Base-by-base conservation (phyloP, 2,113 vertebrate species). In the Crotalus horridus region DNA sequence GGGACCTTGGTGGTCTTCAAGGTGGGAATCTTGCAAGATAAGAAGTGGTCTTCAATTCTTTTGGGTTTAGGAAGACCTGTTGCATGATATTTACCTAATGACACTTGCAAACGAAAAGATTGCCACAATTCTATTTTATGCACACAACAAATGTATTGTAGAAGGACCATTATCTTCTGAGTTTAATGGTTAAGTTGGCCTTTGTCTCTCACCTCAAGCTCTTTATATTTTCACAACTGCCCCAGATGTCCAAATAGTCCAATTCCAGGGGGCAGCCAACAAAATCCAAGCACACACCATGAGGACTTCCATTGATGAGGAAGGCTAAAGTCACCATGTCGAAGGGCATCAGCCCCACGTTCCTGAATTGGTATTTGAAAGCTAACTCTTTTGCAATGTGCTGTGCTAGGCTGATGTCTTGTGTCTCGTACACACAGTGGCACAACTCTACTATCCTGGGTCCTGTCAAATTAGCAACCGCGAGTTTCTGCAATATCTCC, bases 391-490 rank as follows among this genome's bases (percentile, higher is more conserved):
- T 94, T 21, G 95, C 97, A 0, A 98, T 24, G 3, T 95, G 94
- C 64, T 91, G 89, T 1, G 98, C 98, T 94, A 99, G 93, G 13
- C 96, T 9, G 0, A 88, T 61, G 91, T 98, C 96, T 95, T 99
- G 98, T 0, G 98, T 98, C 96, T 99, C 99, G 39, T 97, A 97
- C 0, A 98, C 96, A 56, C 97, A 99, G 88, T 98, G 98, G 92
- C 98, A 99, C 90, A 99, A 97, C 94, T 99, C 98, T 1, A 98
- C 91, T 23, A 99, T 95, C 95, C 98, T 99, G 3, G 99, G 99
- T 1, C 99, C 99, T 0, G 98, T 98, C n/a, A 98, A 97, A 13
- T 89, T 97, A 74, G 93, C 97, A 87, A 93, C 55, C 24, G 98
- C 98, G 56, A 98, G 81, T 58, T 95, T 97, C 91, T 43, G 93